Percentiles rank a stretch among this genome's conserved stretches.
Evolutionary conservation across 2,113 vertebrate genomes (phyloP).

Genomic region (Narcine bancroftii): DNA sequence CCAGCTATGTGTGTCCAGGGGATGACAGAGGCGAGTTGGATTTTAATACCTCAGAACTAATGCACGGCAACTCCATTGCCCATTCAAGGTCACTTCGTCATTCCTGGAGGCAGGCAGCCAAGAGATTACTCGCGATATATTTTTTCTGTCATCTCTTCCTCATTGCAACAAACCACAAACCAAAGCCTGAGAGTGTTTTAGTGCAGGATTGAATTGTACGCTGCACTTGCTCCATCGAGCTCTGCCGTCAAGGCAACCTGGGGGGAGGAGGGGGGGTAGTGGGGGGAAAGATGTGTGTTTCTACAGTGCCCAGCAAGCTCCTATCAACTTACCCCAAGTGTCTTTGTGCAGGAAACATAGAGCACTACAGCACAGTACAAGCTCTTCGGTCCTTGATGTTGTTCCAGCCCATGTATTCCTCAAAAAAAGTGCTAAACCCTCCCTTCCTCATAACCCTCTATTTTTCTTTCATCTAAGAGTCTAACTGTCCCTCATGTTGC

Average conservation of each 20-base stretch:
- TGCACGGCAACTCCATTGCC: neutral
- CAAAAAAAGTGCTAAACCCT: too few relatives aligned
- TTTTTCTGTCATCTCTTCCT: neutral
- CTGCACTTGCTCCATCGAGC: neutral
- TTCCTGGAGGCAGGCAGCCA: neutral
- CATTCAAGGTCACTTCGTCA: slow-evolving; percentile 1
- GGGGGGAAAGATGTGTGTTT: too few relatives aligned
- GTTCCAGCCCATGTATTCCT: too few relatives aligned
- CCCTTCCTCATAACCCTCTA: too few relatives aligned
- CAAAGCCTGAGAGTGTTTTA: neutral
- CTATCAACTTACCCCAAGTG: too few relatives aligned
- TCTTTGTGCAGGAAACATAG: too few relatives aligned
- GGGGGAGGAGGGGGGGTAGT: neutral
- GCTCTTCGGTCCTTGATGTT: too few relatives aligned
- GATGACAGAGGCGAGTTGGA: neutral
- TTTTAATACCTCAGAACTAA: neutral
- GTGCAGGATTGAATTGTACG: neutral
- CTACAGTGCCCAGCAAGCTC: too few relatives aligned
- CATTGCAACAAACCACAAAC: neutral
- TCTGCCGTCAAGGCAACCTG: neutral
- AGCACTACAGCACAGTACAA: too few relatives aligned
- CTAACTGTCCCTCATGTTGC: too few relatives aligned
- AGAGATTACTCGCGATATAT: neutral
- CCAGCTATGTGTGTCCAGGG: neutral
- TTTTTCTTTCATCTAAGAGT: too few relatives aligned